These are phyloP conservation scores for Penaeus chinensis DNA, from an alignment of 1,140 invertebrate genomes.

Conservation along the genomic window DNA sequence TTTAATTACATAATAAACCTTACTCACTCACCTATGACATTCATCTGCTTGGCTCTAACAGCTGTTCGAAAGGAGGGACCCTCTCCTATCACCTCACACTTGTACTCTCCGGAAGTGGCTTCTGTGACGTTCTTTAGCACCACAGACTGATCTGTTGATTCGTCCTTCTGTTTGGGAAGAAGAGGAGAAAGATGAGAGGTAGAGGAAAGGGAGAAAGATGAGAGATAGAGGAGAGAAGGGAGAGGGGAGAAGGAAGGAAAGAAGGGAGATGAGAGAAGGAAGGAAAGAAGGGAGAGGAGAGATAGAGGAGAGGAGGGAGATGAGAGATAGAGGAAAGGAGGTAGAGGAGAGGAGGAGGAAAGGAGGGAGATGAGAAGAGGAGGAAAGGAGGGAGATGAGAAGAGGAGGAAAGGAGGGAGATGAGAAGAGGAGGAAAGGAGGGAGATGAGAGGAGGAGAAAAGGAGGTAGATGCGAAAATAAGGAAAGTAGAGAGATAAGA, in stretches of 20 bases:
- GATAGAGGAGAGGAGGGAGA: too few species aligned
- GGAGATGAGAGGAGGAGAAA: too few species aligned
- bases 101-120: slow-evolving; percentile 13
- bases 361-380: neutral
- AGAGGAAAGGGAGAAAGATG: neutral
- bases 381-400: neutral
- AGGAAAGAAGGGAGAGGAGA: neutral
- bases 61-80: slow-evolving; percentile 38
- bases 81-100: slow-evolving; percentile 44
- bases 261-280: neutral
- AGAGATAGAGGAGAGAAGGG: neutral
- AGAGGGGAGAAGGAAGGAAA: neutral
- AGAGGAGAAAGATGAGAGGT: neutral
- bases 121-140: slow-evolving; percentile 29
- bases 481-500: too few species aligned
- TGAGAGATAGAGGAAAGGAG: too few species aligned
- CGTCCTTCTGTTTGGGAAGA: slow-evolving; percentile 15
- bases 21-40: slow-evolving; percentile 31
- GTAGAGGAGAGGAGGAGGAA: neutral
- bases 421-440: too few species aligned
- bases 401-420: too few species aligned
- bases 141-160: slow-evolving; percentile 27
- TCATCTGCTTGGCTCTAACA: slow-evolving; percentile 25
- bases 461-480: too few species aligned
- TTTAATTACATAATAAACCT: neutral